phyloP scores from a whole-genome alignment of 2,113 vertebrate genomes.

The Danionella cerebrum region DNA sequence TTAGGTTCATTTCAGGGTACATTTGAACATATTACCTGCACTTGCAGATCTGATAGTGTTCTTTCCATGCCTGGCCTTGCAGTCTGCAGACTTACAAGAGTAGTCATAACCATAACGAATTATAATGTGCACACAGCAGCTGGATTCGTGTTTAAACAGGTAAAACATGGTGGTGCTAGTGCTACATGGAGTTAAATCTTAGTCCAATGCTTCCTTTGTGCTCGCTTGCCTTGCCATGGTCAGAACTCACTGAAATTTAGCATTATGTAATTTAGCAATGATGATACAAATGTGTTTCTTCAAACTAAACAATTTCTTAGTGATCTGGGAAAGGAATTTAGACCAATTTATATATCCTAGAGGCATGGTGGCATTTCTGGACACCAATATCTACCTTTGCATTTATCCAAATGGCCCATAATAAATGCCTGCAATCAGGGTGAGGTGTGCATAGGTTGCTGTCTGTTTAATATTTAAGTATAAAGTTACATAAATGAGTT shows the following conservation, averaged over 20 bases:
- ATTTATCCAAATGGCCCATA: no score
- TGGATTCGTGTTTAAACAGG: conserved; percentile 8
- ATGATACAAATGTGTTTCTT: no score
- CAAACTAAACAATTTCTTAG: no score
- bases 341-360: no score
- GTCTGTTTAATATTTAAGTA: no score
- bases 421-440: no score
- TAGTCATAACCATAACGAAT: background rate
- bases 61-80: conserved; percentile 1
- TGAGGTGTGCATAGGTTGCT: no score
- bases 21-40: background rate
- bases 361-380: no score
- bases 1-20: background rate
- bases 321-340: no score
- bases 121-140: background rate
- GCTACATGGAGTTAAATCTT: conserved; percentile 14
- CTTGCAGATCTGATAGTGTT: background rate
- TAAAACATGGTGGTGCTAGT: conserved; percentile 18
- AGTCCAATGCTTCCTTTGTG: background rate
- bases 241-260: background rate
- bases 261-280: no score
- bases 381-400: no score
- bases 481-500: no score
- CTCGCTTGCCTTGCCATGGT: background rate
- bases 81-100: background rate